phyloP scores from a whole-genome alignment of 35 echinoderm and acorn worm genomes.

The Apostichopus japonicus region DNA sequence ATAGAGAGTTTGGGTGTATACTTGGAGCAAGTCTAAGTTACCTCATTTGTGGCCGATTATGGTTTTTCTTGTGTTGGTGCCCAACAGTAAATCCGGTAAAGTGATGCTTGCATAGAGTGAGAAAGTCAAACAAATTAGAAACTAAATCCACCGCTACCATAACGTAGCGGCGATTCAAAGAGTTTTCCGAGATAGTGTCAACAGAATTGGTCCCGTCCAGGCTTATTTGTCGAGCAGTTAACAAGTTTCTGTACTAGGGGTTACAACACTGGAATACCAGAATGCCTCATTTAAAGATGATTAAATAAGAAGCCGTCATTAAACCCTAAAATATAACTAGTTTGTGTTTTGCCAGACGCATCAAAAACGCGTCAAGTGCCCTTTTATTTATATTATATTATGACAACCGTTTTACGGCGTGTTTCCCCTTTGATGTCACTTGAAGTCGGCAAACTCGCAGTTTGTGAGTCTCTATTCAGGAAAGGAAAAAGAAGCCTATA shows the following conservation, averaged over 20 bases:
- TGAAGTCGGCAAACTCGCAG: not conserved
- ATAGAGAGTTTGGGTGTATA: too few species aligned
- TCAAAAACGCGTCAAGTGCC: conserved; percentile 38
- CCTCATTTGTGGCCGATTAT: too few species aligned
- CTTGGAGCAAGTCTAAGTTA: too few species aligned
- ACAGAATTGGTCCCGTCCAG: not conserved
- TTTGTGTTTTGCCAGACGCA: conserved; percentile 37
- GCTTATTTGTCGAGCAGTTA: conserved; percentile 34
- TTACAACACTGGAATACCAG: not conserved
- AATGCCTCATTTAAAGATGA: conserved; percentile 26
- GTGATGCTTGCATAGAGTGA: conserved; percentile 25
- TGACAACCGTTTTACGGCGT: conserved; percentile 30
- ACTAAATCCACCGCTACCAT: conserved; percentile 34
- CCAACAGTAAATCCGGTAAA: conserved; percentile 20
- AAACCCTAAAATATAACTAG: conserved; percentile 17
- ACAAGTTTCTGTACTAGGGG: conserved; percentile 34
- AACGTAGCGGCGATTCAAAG: conserved; percentile 37
- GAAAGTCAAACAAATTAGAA: conserved; percentile 50
- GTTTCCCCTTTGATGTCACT: conserved; percentile 24
- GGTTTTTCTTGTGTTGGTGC: not conserved
- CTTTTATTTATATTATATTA: conserved; percentile 45
- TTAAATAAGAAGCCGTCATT: not conserved
- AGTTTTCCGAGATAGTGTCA: conserved; percentile 5
- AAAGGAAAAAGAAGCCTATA: not conserved
- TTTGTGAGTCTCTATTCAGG: not conserved